Percentiles rank a stretch among this genome's conserved stretches.
Conservation (phyloP, 2,797 vertebrate genomes). For the Gorsachius magnificus region DNA sequence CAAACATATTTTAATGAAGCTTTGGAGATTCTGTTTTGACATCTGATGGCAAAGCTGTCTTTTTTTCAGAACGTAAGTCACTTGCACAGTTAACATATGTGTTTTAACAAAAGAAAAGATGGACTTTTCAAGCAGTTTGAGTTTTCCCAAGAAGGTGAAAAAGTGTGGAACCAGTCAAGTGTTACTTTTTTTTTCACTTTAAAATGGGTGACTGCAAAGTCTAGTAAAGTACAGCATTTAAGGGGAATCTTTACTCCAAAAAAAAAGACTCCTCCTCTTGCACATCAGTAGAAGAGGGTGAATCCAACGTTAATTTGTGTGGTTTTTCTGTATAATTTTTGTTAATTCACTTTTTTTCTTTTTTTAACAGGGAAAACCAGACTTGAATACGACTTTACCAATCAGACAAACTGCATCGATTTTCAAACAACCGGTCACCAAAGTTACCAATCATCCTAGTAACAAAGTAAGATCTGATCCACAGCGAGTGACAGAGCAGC, state of each 20-base stretch:
- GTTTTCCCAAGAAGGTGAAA: not conserved
- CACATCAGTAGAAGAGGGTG: not conserved
- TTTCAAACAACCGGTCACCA: constrained; percentile 96
- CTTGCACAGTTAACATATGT: not conserved
- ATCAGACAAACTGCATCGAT: constrained; percentile 95
- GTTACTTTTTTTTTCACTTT: not conserved
- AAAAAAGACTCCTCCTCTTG: not conserved
- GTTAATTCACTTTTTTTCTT: not conserved
- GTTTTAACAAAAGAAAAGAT: not conserved
- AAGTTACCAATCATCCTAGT: constrained; percentile 90
- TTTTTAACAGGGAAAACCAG: constrained; percentile 83
- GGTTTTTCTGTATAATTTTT: not conserved
- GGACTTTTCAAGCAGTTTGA: not conserved
- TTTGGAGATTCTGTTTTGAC: not conserved
- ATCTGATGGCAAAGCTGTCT: not conserved
- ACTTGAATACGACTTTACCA: constrained; percentile 91
- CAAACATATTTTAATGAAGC: not conserved
- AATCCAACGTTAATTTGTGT: not conserved
- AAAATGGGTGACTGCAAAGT: not conserved
- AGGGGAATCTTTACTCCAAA: not conserved
- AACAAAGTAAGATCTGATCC: constrained; percentile 93
- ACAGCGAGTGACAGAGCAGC: constrained; percentile 88
- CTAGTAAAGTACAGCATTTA: not conserved
- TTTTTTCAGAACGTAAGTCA: not conserved
- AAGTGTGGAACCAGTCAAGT: not conserved